Evolutionary conservation across 1,140 invertebrate species (phyloP).

Genomic region (Oryzaephilus surinamensis): DNA sequence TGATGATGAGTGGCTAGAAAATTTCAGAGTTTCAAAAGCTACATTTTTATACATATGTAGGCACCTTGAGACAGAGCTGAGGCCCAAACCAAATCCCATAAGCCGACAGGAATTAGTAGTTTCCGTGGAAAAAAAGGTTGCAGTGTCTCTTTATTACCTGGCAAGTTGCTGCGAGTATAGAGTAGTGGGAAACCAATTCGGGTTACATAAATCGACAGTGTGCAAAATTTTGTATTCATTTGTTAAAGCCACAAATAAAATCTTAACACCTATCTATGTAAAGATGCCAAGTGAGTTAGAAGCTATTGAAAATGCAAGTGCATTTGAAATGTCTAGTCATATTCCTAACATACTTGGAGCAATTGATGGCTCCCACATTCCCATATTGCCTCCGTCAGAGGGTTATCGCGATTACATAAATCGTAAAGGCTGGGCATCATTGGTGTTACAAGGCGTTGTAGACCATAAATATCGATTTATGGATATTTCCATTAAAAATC

Average conservation of each 20-base stretch:
- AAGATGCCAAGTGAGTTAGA: conserved; percentile 2
- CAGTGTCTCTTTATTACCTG: conserved; percentile 15
- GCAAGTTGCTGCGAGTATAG: conserved; percentile 19
- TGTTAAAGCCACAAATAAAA: conserved; percentile 8
- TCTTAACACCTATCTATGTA: conserved; percentile 8
- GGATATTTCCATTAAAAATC: conserved; percentile 11
- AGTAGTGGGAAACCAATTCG: conserved; percentile 19
- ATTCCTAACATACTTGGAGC: conserved; percentile 20
- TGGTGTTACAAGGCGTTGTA: conserved; percentile 21
- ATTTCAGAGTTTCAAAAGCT: no score
- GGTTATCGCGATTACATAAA: conserved; percentile 24
- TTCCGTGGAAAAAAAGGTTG: conserved; percentile 13
- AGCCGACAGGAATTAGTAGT: no score
- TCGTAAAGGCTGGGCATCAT: conserved; percentile 21
- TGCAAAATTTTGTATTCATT: conserved; percentile 11
- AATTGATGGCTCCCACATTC: conserved; percentile 21
- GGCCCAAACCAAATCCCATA: no score
- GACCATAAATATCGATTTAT: conserved; percentile 16
- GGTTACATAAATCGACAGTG: conserved; percentile 17
- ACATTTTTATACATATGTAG: no score
- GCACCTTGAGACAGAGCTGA: not conserved
- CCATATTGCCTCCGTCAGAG: conserved; percentile 13
- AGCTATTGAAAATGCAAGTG: conserved; percentile 3
- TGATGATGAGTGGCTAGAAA: no score
- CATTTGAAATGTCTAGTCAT: conserved; percentile 12